Evolutionary conservation across 2,797 vertebrate genomes (phyloP).

Genomic region (Cyprinella venusta): DNA sequence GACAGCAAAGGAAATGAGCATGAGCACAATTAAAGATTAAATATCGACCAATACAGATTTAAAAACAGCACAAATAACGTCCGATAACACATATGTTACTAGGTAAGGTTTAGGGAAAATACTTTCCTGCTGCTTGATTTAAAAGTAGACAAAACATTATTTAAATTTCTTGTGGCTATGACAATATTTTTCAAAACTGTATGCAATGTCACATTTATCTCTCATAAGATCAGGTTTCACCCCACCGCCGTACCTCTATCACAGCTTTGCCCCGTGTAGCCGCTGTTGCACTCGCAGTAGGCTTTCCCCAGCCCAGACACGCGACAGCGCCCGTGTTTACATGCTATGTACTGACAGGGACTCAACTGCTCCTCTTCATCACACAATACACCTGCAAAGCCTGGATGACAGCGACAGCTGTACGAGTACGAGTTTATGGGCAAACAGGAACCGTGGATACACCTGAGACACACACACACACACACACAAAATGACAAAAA

Average conservation of each 20-base stretch:
- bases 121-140: background rate
- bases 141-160: background rate
- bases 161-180: background rate
- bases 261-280: constrained; percentile 93
- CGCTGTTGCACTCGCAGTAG: constrained; percentile 93
- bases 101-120: background rate
- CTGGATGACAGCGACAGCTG: constrained; percentile 95
- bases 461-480: constrained; percentile 73
- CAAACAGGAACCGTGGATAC: constrained; percentile 91
- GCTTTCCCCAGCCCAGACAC: constrained; percentile 92
- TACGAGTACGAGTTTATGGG: constrained; percentile 98
- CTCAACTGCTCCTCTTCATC: constrained; percentile 87
- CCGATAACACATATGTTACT: background rate
- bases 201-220: background rate
- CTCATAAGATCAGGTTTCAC: background rate
- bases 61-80: background rate
- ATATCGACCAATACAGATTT: background rate
- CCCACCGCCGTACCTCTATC: constrained; percentile 85
- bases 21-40: background rate
- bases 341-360: constrained; percentile 88
- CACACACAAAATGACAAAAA: background rate
- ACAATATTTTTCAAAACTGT: background rate
- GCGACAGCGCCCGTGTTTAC: constrained; percentile 94
- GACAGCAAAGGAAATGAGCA: background rate
- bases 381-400: constrained; percentile 91